Base-by-base conservation (phyloP, 1,140 invertebrate species). In the silkworm (Bombyx mori) region DNA sequence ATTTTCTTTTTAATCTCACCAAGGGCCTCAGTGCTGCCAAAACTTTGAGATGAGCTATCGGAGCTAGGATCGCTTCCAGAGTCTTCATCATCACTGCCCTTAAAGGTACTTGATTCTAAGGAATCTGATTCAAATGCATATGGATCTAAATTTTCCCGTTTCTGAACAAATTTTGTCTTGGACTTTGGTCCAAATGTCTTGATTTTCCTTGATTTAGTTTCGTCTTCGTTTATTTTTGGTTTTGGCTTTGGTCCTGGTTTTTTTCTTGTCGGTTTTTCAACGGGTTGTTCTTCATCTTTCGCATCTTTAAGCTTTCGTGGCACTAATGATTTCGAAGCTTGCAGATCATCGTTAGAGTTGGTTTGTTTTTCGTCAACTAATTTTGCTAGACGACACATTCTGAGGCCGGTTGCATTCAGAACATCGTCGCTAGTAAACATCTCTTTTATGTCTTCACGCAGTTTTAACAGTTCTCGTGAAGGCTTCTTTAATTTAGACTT, bases 361-460 rank as follows among this genome's bases (percentile, higher is more conserved):
- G 47, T 45, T 48, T 45, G 54, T 67, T 74, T 75, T 43, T 79
- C 76, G 60, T 80, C 72, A 7, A 76, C 73, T 46, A 83, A 54
- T 69, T 84, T 88, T 12, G 84, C 79, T 61, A 88, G 66, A 7
- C 84, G 83, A 71, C 90, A 90, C 88, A 89, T 90, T 69, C 89
- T 69, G 70, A 89, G 86, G 7, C 90, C 90, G 6, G 84, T 87
- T 12, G 86, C 71, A 44, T 85, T 88, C 44, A 82, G 62, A 54
- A 92, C 89, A 35, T 89, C 91, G 63, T 92, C 88, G 58, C 88
- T 88, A 47, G 92, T 91, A 67, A 92, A 92, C 90, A 92, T 92
- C 61, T 92, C 91, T 60, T 90, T 87, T 46, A 93, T 90, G 67
- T 93, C 92, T 61, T 92, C 90, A 49, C 93, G 92, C 7, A 93